phyloP scores from a whole-genome alignment of 2,888 invertebrate genomes.

The Xylophagus ater region DNA sequence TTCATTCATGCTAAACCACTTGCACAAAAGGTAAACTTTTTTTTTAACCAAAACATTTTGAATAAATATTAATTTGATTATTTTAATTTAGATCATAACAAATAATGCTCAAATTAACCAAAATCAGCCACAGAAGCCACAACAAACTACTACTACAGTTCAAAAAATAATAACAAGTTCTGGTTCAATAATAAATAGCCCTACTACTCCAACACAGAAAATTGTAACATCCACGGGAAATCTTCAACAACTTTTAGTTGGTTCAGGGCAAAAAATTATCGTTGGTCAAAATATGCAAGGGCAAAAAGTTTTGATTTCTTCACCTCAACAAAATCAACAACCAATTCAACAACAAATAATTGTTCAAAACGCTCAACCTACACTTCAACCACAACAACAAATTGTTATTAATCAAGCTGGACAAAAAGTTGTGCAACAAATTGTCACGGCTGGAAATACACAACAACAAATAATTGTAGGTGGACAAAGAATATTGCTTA shows the following conservation, averaged over 20 bases:
- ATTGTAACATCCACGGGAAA: constrained; percentile 22
- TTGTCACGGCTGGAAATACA: constrained; percentile 36
- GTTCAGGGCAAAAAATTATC: constrained; percentile 31
- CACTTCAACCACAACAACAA: constrained; percentile 24
- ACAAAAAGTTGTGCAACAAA: constrained; percentile 38
- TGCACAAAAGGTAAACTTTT: constrained; percentile 25
- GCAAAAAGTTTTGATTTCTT: constrained; percentile 37
- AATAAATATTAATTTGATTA: too few relatives aligned
- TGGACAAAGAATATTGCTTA: constrained; percentile 36
- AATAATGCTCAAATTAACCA: neutral
- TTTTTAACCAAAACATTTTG: too few relatives aligned
- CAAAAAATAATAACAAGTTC: constrained; percentile 17
- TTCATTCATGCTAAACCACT: constrained; percentile 18
- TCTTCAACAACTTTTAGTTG: constrained; percentile 33
- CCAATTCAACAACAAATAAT: constrained; percentile 17
- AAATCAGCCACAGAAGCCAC: constrained; percentile 6
- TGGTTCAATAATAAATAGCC: constrained; percentile 16
- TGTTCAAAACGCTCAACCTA: constrained; percentile 12
- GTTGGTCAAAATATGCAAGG: constrained; percentile 36
- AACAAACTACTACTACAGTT: constrained; percentile 2
- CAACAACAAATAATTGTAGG: constrained; percentile 39
- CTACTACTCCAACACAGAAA: constrained; percentile 20
- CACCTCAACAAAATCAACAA: constrained; percentile 21
- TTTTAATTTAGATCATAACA: neutral
- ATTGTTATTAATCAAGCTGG: constrained; percentile 24